Percentiles rank a stretch among this genome's conserved stretches.
Evolutionary conservation across 2,797 vertebrate species (phyloP).

Genomic region (Lutjanus argentimaculatus): DNA sequence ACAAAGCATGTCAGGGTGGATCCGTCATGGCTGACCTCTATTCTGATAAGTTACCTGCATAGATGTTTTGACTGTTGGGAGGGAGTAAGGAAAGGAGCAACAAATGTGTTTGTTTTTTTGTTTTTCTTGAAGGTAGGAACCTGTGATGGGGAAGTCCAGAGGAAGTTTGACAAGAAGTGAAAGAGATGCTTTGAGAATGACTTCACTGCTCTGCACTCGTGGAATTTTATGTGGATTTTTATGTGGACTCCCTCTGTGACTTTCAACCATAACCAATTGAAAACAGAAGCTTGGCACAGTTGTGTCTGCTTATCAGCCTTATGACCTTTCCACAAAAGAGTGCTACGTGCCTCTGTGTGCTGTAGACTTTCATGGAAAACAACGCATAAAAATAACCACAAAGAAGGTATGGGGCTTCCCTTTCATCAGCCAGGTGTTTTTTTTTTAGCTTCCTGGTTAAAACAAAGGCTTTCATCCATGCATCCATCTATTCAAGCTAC

Average conservation of each 20-base stretch:
- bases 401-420: conserved; percentile 22
- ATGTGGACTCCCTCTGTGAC: not conserved
- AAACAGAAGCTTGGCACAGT: conserved; percentile 34
- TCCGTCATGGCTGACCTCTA: conserved; percentile 5
- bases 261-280: conserved; percentile 33
- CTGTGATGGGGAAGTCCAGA: conserved; percentile 26
- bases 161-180: not conserved
- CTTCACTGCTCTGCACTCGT: conserved; percentile 11
- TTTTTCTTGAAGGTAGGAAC: conserved; percentile 4
- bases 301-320: conserved; percentile 21
- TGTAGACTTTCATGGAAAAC: conserved; percentile 22
- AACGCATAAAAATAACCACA: conserved; percentile 28
- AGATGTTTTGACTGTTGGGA: not conserved
- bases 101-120: conserved; percentile 11
- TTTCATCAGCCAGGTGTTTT: conserved; percentile 48
- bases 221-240: conserved; percentile 54
- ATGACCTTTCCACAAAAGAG: conserved; percentile 19
- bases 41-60: not conserved
- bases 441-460: conserved; percentile 38
- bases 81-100: not conserved
- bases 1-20: not conserved
- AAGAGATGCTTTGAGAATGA: conserved; percentile 7
- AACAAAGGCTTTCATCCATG: conserved; percentile 40
- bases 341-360: not conserved
- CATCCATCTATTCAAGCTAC: conserved; percentile 5